Evolutionary conservation across 1,140 invertebrate genomes (phyloP), one percentile per base, ranked within the genome.

Genomic region (Piezodorus guildinii): DNA sequence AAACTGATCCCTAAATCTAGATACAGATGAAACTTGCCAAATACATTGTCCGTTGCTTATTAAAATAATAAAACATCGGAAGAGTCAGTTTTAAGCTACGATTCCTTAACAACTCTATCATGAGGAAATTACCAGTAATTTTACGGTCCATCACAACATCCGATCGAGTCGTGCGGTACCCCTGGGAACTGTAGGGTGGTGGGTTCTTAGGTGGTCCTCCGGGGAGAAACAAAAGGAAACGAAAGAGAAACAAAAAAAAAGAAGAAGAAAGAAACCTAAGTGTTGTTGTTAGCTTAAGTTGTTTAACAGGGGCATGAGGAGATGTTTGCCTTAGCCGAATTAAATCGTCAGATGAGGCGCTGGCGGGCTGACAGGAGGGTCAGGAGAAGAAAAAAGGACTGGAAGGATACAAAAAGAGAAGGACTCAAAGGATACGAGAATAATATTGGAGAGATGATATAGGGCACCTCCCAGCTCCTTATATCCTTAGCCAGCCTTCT

Each of bases 251-350:
- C 3, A n/a, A 19, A 46, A 16, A 46, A 14, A 46, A 46, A 46
- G 15, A 16, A 46, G 45, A 19, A n/a, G 12, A 19, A 15, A 19
- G 30, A 30, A 30, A 3, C 3, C 3, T 5, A 30, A 21, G 21
- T 21, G 21, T 9, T 21, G 51, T 54, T 54, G 51, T 54, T 54
- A 54, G 23, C 51, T 21, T 54, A 54, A 54, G 51, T 54, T n/a
- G n/a, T n/a, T n/a, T 54, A 54, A 54, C 51, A 54, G 5, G 23
- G 21, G 9, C 21, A 54, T 54, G 9, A 54, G 17, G 21, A 23
- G 51, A 54, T 54, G 51, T 54, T 54, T 54, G 51, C 51, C 51
- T 19, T 21, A 54, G 51, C n/a, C 21, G 51, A 23, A 54, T 54
- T 54, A 54, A 54, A 54, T 21, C 51, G 51, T 54, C 51, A 54